Evolutionary conservation across 2,888 invertebrate genomes (phyloP), one percentile per base, ranked within the genome.

Genomic region (Drosophila glabriapex): DNA sequence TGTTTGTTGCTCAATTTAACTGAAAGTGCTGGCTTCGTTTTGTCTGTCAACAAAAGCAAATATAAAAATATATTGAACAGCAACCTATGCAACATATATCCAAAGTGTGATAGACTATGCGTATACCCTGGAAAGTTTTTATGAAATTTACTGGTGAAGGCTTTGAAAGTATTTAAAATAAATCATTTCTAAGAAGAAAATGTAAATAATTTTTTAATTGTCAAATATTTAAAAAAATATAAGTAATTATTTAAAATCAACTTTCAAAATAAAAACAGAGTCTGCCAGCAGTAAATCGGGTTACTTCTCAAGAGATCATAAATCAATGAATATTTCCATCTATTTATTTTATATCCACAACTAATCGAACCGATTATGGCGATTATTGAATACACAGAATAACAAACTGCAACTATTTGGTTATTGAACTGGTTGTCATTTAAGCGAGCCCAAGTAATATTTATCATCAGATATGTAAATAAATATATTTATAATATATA

Each of bases 1-100:
- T 90, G 89, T 91, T 90, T 90, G 89, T 90, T 89, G 91, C 89
- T 86, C 91, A 91, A 90, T 90, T 90, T 90, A 91, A 91, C 89
- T 90, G 86, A 90, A 91, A 90, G 86, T 88, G 83, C 86, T 79
- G 85, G 75, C 80, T 75, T 74, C 76, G 76, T 72, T 46, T 25
- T 82, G 67, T 61, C 64, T 77, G 76, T 72, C 76, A 74, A 50
- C 80, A 65, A 53, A 64, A 46, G 46, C 25, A 46, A 46, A 46
- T 46, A 46, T 46, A 46, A 68, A 68, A 67, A 70, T 33, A 60
- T 64, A 68, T 82, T 46, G 66, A 69, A 62, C 39, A 55, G 14
- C 16, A 0, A 10, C 6, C 1, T 22, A 25, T 25, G 22, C 22
- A 25, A 16, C 2, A 25, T 4, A 25, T 9, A 16, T 14, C 25